Conservation (phyloP, 2,888 invertebrate genomes). For the Eupithecia tripunctaria region DNA sequence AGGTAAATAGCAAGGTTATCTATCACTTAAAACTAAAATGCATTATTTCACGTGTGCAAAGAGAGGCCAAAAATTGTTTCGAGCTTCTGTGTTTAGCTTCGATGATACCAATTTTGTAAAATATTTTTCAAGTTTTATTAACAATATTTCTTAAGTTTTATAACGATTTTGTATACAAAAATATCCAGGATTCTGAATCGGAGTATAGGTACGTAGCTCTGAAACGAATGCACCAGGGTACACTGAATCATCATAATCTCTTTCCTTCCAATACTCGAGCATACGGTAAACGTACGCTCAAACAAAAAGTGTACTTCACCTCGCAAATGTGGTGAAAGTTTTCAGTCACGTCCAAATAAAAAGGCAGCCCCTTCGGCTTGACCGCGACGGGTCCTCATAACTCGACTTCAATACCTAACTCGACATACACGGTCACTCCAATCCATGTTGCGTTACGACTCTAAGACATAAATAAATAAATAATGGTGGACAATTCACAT, state of each 20-base stretch:
- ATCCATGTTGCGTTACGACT: background rate
- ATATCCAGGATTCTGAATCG: too few species aligned
- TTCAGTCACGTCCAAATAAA: conserved; percentile 53
- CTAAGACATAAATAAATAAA: background rate
- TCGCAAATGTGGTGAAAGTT: conserved; percentile 43
- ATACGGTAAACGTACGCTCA: conserved; percentile 12
- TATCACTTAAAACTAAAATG: too few species aligned
- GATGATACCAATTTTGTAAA: too few species aligned
- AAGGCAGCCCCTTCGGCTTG: conserved; percentile 70
- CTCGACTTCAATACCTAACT: conserved; percentile 46
- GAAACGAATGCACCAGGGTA: background rate
- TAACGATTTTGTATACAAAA: too few species aligned
- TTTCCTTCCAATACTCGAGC: background rate
- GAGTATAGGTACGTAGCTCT: background rate
- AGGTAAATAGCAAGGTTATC: too few species aligned
- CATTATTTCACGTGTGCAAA: too few species aligned
- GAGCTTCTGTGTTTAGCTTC: too few species aligned
- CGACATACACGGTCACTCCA: background rate
- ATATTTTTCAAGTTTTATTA: too few species aligned
- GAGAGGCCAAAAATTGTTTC: too few species aligned
- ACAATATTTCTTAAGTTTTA: too few species aligned
- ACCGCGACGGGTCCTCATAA: conserved; percentile 69
- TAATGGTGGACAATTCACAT: too few species aligned
- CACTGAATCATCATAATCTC: background rate
- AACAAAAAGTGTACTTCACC: conserved; percentile 35